Evolutionary conservation across 1,140 invertebrate species (phyloP), one percentile per base, ranked within the genome.

Genomic region (Planococcus citri): DNA sequence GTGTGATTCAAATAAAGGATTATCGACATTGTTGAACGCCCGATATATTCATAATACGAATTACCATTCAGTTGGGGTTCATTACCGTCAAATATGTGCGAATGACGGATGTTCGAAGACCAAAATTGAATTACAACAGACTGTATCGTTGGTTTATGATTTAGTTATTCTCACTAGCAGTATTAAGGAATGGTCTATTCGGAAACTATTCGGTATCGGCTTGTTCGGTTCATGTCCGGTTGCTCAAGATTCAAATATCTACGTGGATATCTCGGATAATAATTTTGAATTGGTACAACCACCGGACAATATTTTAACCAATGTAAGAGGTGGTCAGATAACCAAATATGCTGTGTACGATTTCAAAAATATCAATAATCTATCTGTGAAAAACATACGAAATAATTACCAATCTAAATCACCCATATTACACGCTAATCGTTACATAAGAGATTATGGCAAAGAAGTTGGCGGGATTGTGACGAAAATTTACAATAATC

Each of bases 21-120:
- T 97, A 71, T 86, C 91, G 24, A 87, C 88, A 1, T 79, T 98
- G 25, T 81, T 97, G n/a, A 94, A 95, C 78, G 91, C 95, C 14
- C 88, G 88, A 68, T 86, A 89, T 75, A 87, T 98, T 68, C 93
- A 97, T 76, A 94, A 95, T 76, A 91, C 92, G 20, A 88, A 92
- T 76, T 97, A 95, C 79, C 93, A 97, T 81, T 96, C 94, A 0
- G 80, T 96, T 60, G 89, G 88, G 60, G 79, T 98, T 67, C 88
- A 95, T 82, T 84, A 96, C 64, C 83, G 91, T 71, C 87, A 87
- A 61, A 81, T 92, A 67, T 96, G 92, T 81, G 76, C 79, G 73
- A 82, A 82, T 69, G 70, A 77, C 72, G 79, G 80, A 25, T 95
- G 93, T 76, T 81, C 79, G 14, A 78, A 80, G 70, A 80, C 84